These are phyloP conservation scores for Apis cerana DNA, from an alignment of 1,140 invertebrate species.

Conservation along the genomic window DNA sequence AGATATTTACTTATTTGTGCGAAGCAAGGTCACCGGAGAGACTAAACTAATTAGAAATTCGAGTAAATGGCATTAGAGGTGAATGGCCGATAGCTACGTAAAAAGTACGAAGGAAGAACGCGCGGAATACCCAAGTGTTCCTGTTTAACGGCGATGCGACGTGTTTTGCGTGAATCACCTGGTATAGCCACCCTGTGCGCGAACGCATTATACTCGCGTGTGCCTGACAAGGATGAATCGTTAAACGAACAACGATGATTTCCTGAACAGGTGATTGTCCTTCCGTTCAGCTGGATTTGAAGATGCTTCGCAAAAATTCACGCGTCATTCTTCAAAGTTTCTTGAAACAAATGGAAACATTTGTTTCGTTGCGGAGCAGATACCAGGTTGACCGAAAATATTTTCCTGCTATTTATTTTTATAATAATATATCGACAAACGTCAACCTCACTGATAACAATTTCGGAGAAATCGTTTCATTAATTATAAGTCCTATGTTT, in stretches of 20 bases:
- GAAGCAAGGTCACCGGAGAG: not conserved
- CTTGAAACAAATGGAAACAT: too few species aligned
- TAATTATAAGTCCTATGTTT: too few species aligned
- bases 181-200: not conserved
- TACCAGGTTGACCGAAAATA: rapidly evolving
- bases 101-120: slow-evolving; percentile 23
- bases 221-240: slow-evolving; percentile 36
- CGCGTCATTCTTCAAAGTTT: not conserved
- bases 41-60: slow-evolving; percentile 45
- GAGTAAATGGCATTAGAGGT: slow-evolving; percentile 10
- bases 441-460: too few species aligned
- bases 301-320: not conserved
- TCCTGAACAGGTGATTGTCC: slow-evolving; percentile 72
- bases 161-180: slow-evolving; percentile 44
- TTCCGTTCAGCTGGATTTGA: slow-evolving; percentile 42
- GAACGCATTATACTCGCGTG: slow-evolving; percentile 3
- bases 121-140: slow-evolving; percentile 28
- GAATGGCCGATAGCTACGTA: slow-evolving; percentile 40
- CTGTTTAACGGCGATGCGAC: not conserved
- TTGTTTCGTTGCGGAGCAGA: too few species aligned
- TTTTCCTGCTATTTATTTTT: too few species aligned
- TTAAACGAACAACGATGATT: slow-evolving; percentile 58
- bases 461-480: too few species aligned
- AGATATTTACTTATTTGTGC: not conserved
- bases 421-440: too few species aligned